These are phyloP conservation scores for Xylota segnis DNA, from an alignment of 2,888 invertebrate species.

Conservation along the genomic window DNA sequence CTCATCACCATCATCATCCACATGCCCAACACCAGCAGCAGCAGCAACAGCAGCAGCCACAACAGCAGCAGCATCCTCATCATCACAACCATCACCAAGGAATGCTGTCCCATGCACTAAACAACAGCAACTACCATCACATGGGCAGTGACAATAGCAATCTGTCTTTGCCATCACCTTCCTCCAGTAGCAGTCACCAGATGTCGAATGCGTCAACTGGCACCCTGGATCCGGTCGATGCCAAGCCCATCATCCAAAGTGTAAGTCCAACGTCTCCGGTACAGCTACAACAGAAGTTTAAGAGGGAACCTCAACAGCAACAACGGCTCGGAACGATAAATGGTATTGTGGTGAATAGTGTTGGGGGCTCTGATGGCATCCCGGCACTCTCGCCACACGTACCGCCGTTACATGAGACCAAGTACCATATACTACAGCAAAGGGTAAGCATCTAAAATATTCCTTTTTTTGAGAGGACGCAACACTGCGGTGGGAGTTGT, in stretches of 20 bases:
- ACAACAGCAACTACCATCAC: constrained; percentile 76
- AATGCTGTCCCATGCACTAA: constrained; percentile 72
- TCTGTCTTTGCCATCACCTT: constrained; percentile 93
- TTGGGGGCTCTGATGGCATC: constrained; percentile 78
- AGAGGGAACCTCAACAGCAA: constrained; percentile 50
- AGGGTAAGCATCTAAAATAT: constrained; percentile 90
- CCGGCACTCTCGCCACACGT: constrained; percentile 80
- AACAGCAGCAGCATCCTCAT: constrained; percentile 77
- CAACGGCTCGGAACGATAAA: constrained; percentile 63
- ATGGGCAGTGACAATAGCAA: constrained; percentile 86
- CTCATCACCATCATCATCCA: constrained; percentile 79
- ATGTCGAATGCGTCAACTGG: constrained; percentile 80
- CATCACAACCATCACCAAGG: constrained; percentile 74
- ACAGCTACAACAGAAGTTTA: constrained; percentile 55
- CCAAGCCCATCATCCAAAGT: constrained; percentile 90
- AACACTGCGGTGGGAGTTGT: constrained; percentile 78
- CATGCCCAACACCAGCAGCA: constrained; percentile 78
- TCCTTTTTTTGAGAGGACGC: constrained; percentile 82
- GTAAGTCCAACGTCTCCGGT: constrained; percentile 88
- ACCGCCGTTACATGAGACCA: constrained; percentile 85
- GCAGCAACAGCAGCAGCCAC: constrained; percentile 78
- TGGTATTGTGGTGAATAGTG: constrained; percentile 78
- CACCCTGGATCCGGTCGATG: constrained; percentile 86
- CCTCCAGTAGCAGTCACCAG: constrained; percentile 85
- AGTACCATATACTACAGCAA: constrained; percentile 91